Base-by-base conservation (phyloP, 2,888 invertebrate species). In the Tortricodes alternella region DNA sequence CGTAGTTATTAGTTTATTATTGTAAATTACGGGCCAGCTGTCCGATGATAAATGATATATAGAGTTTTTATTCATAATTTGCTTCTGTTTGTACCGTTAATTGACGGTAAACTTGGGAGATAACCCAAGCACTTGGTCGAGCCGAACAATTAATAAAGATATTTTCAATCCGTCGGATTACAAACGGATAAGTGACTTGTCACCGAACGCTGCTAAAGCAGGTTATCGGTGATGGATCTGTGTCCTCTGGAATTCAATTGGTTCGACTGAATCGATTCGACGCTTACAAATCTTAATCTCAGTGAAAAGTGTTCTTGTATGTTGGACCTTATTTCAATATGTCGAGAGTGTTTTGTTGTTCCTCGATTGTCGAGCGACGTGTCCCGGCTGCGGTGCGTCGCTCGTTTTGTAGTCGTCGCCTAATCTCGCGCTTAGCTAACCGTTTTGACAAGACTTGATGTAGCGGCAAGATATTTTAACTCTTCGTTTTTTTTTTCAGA, bases 381-480 rank as follows among this genome's bases (percentile, higher is more conserved):
- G 79, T 79, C 84, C 51, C 60, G 67, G 70, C 61, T 62, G 68
- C 70, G 74, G 67, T 76, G 71, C 73, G 79, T 79, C 84, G 75
- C 71, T 84, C 83, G 84, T 87, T 89, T 89, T 88, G 87, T 87
- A 76, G 76, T 83, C 80, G 81, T 83, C 84, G 82, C 74, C 76
- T 85, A 83, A 89, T 87, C 84, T 78, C 74, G 80, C 76, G 84
- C 84, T 89, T 85, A 89, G 82, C 87, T 89, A 89, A 89, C 87
- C 88, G 87, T 87, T 89, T 85, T 86, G 89, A 89, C 89, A 87
- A 80, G 79, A 83, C 85, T 85, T 80, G 86, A 89, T 86, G 76
- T 73, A 70, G 60, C 71, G 83, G 84, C 81, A 82, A 78, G 70
- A 66, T 68, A 68, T 66, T 67, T 67, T 55, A 67, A 51, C 62